Percentiles rank a stretch among this genome's conserved stretches.
Conservation (phyloP, 1,140 invertebrate species). For the Mizuhopecten yessoensis region DNA sequence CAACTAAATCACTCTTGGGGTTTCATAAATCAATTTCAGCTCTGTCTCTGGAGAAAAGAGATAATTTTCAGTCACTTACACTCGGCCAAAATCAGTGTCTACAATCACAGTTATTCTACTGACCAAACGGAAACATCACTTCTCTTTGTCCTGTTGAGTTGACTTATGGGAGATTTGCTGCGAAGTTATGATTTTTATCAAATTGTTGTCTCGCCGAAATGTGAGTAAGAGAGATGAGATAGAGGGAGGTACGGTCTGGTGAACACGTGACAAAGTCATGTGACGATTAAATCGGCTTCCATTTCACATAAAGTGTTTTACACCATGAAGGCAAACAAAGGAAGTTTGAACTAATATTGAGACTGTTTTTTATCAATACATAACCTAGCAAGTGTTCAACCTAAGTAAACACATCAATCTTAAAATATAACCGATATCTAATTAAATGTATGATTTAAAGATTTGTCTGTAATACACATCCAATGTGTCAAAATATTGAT, state of each 20-base stretch:
- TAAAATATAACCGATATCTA: too few relatives aligned
- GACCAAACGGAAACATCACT: slow-evolving; percentile 19
- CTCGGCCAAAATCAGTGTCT: neutral
- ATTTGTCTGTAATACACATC: too few relatives aligned
- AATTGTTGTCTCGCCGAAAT: slow-evolving; percentile 30
- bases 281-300: neutral
- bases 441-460: too few relatives aligned
- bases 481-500: too few relatives aligned
- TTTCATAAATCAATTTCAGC: slow-evolving; percentile 6
- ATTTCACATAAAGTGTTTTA: neutral
- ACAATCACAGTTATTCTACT: neutral
- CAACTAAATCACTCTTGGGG: neutral
- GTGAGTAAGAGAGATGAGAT: neutral
- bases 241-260: neutral
- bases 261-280: slow-evolving; percentile 8
- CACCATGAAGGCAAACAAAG: neutral
- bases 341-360: neutral
- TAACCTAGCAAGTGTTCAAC: neutral
- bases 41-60: neutral
- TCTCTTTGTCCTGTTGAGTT: slow-evolving; percentile 25
- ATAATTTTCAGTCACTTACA: slow-evolving; percentile 39
- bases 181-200: slow-evolving; percentile 40
- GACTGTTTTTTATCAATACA: neutral
- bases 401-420: too few relatives aligned
- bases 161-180: slow-evolving; percentile 17